Conservation (phyloP, 1,140 invertebrate species). For the Asbolus verrucosus region DNA sequence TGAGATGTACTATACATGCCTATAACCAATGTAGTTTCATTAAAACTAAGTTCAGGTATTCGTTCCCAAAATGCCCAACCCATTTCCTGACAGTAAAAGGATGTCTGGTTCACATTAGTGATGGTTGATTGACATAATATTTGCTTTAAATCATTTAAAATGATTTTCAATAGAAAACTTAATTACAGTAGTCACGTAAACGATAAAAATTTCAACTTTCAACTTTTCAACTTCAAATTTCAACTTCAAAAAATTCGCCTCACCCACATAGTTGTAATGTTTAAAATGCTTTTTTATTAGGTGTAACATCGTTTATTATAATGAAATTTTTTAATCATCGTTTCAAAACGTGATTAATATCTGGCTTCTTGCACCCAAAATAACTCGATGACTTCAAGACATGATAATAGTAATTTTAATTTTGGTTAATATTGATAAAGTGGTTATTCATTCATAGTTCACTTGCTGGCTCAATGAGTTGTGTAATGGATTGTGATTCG, state of each 20-base stretch:
- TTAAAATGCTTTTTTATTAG: too few species aligned
- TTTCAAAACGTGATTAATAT: slow-evolving; percentile 21
- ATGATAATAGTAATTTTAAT: slow-evolving; percentile 37
- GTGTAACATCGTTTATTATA: too few species aligned
- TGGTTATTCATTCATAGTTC: slow-evolving; percentile 28
- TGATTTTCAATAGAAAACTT: slow-evolving; percentile 1
- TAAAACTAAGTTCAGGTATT: not conserved
- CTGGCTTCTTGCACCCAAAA: slow-evolving; percentile 26
- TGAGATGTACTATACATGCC: too few species aligned
- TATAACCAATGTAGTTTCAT: too few species aligned
- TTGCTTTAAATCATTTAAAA: slow-evolving; percentile 33
- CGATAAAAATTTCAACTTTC: too few species aligned
- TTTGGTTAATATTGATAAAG: slow-evolving; percentile 30
- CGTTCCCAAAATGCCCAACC: slow-evolving; percentile 4
- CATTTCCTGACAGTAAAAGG: slow-evolving; percentile 32
- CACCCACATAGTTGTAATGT: too few species aligned
- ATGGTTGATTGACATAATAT: slow-evolving; percentile 25
- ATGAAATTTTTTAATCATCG: slow-evolving; percentile 34
- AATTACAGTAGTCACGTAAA: too few species aligned
- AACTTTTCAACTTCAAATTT: too few species aligned
- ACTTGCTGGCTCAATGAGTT: slow-evolving; percentile 26
- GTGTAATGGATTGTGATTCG: slow-evolving; percentile 1
- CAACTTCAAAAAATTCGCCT: too few species aligned
- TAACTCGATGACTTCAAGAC: slow-evolving; percentile 30
- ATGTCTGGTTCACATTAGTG: slow-evolving; percentile 31